Percentiles rank a stretch among this genome's conserved stretches.
These are phyloP conservation scores for Leucoma salicis DNA, from an alignment of 2,888 invertebrate genomes.

Conservation along the genomic window DNA sequence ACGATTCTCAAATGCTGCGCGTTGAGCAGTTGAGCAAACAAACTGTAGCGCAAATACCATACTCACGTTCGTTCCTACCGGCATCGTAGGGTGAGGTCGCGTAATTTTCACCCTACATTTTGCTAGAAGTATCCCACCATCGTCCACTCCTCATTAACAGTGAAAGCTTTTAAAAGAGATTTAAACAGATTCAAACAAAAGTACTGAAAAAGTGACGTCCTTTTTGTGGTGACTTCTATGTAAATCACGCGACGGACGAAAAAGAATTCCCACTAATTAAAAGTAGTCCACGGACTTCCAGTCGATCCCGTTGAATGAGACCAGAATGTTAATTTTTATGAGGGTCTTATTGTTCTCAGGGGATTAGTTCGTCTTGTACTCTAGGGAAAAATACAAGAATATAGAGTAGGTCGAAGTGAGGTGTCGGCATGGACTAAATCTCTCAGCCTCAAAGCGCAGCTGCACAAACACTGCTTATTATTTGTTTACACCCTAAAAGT, in stretches of 20 bases:
- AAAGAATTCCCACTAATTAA: slow-evolving; percentile 71
- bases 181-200: slow-evolving; percentile 75
- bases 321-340: slow-evolving; percentile 62
- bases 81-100: slow-evolving; percentile 30
- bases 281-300: slow-evolving; percentile 55
- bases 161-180: slow-evolving; percentile 71
- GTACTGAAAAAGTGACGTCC: slow-evolving; percentile 69
- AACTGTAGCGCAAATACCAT: slow-evolving; percentile 64
- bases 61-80: slow-evolving; percentile 41
- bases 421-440: slow-evolving; percentile 29
- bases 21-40: slow-evolving; percentile 71
- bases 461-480: slow-evolving; percentile 68
- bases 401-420: slow-evolving; percentile 33
- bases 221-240: slow-evolving; percentile 75
- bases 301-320: slow-evolving; percentile 57
- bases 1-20: slow-evolving; percentile 79
- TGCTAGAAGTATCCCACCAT: slow-evolving; percentile 46
- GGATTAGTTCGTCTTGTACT: slow-evolving; percentile 49
- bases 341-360: slow-evolving; percentile 50
- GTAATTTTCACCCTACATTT: slow-evolving; percentile 28
- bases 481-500: slow-evolving; percentile 65
- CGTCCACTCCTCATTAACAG: slow-evolving; percentile 70
- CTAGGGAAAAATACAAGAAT: slow-evolving; percentile 37
- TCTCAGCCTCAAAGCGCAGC: slow-evolving; percentile 48
- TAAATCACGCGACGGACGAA: slow-evolving; percentile 64